Base-by-base conservation (phyloP, 2,113 vertebrate genomes). In the Agapornis roseicollis region DNA sequence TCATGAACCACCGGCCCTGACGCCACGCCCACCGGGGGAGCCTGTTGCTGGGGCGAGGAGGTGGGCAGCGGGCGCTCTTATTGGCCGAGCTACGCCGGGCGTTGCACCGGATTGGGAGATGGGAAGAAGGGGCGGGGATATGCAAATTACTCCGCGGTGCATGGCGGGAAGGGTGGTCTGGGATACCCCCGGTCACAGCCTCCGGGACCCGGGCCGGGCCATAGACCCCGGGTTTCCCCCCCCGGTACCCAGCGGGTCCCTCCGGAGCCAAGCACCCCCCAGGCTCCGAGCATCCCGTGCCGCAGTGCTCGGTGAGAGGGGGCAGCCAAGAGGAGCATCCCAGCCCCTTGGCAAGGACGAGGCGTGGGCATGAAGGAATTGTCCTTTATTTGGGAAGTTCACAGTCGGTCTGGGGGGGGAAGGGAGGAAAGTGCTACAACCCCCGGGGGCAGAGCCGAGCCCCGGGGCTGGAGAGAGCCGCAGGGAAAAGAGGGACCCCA, bases 361-460 rank as follows among this genome's bases (percentile, higher is more conserved):
- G 13, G 8, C 41, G 4, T 0, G 1, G 44, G 7, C 0, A 2
- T 17, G 83, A 85, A 73, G 83, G 86, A 96, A 80, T 74, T 55
- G 69, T 94, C 88, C 72, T 96, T 97, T 97, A 96, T 95, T 96
- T 55, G 91, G 93, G 92, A 66, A 56, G 68, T 94, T 96, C 94
- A 76, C 85, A 91, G 93, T 86, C 17, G 11, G 68, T 55, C 31
- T 16, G 27, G 85, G 80, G 37, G 22, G 37, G 39, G 19, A 37
- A 22, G 37, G 39, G 19, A 37, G 85, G 42, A 49, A 6, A 41
- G 72, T 80, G 88, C 74, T 82, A 69, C 82, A 24, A 22, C 66
- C 60, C 52, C 15, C 29, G 1, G 0, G 28, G 88, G 82, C 58
- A 52, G 88, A 91, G 85, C 80, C 58, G 79, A 49, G 85, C 31